Base-by-base conservation (phyloP, 2,888 invertebrate genomes). In the Pristionchus maxplancki region DNA sequence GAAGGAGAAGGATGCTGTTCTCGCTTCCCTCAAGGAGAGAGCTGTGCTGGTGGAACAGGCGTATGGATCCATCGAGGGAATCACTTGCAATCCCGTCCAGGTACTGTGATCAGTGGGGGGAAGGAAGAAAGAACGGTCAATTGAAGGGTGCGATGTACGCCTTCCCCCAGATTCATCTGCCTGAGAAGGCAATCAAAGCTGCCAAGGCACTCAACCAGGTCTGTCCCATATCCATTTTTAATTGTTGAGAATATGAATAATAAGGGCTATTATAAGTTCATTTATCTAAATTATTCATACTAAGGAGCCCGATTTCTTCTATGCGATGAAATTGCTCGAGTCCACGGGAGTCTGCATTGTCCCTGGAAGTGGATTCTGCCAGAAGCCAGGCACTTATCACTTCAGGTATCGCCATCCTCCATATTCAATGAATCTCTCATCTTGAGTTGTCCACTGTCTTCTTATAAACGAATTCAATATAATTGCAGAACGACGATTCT, bases 131-230 rank as follows among this genome's bases (percentile, higher is more conserved):
- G 8, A 9, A 74, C 40, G 5, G 40, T n/a, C 8, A 0, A 11
- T 86, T 86, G 28, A n/a, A 97, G 97, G 97, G 99, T 28, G 98
- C 99, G 9, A 99, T 99, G 99, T 99, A 99, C 95, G 98, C 98
- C 89, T 99, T 99, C 95, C 99, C 99, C 0, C 96, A 96, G 94
- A 96, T 99, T 89, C 96, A 96, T 78, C 95, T 99, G 88, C 97
- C 99, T 3, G 95, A 96, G 82, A 97, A 97, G 95, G 98, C 98
- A 0, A 96, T 98, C 64, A 96, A 96, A 91, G 97, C 97, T 34
- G 99, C 99, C 1, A 96, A 97, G 95, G 96, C 74, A 28, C 50
- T 37, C 24, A 71, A 71, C 40, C 74, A 74, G 34, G 87, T 87
- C 13, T 28, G 74, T 37, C 64, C 24, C 28, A 28, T 62, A 15